Evolutionary conservation across 2,113 vertebrate genomes (phyloP), one percentile per base, ranked within the genome.

Genomic region (Corythornis madagascariensis): DNA sequence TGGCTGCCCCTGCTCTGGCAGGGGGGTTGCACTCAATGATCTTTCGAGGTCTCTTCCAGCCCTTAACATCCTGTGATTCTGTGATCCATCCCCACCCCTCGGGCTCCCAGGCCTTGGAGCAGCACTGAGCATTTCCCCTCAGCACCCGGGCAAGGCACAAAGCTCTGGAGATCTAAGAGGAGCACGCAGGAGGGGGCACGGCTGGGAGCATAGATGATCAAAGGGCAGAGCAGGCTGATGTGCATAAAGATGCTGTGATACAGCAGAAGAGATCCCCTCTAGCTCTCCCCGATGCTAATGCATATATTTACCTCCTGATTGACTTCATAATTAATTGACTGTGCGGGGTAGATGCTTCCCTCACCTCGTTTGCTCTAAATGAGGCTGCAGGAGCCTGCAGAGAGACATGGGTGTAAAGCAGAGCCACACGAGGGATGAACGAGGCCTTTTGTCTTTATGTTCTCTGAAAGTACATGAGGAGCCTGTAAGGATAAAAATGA

Each of bases 291-390:
- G 35, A 77, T 80, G 91, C 75, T 95, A 91, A 94, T 89, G 94
- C 87, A 95, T 94, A 71, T 91, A 94, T 94, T 95, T 93, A 93
- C 95, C 87, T 96, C 91, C 72, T 93, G 92, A 96, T 96, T 94
- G 94, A 94, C 87, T 96, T 96, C 79, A 77, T 93, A 96, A 95
- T 95, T 93, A 96, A 95, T 93, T 91, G 89, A 88, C 92, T 95
- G 21, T 1, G 0, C 0, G 4, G 72, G 57, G 35, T 7, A 61
- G 85, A 95, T 93, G 67, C 82, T 94, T 88, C 92, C 77, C 66
- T 52, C 61, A 16, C 83, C 70, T 90, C 47, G 29, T 18, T 5
- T 31, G 67, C 43, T 56, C 56, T 77, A 64, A 70, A 64, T 5
- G 26, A 29, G 42, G 75, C 42, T 50, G 38, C 31, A 48, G 83